Evolutionary conservation across 2,888 invertebrate species (phyloP).

Genomic region (Drosophila hawaiiensis): DNA sequence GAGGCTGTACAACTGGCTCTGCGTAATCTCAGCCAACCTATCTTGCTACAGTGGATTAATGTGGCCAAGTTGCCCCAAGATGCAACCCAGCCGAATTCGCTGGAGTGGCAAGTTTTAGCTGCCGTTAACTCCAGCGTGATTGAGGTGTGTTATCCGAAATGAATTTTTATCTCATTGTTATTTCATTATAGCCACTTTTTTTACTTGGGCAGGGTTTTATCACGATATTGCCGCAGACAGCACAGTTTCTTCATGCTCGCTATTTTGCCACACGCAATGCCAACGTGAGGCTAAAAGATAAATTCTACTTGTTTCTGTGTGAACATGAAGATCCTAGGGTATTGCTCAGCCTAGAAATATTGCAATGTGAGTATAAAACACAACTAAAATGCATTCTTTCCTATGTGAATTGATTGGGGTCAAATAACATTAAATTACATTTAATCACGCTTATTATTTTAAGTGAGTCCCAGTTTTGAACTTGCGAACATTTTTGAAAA

Average conservation of each 20-base stretch:
- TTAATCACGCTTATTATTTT: neutral
- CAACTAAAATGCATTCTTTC: neutral
- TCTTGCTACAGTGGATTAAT: slow-evolving; percentile 81
- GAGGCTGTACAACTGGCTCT: slow-evolving; percentile 69
- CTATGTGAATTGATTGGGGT: neutral
- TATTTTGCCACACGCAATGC: slow-evolving; percentile 83
- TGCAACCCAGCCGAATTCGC: slow-evolving; percentile 21
- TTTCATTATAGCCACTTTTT: neutral
- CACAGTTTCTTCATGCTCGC: slow-evolving; percentile 79
- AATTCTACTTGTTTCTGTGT: slow-evolving; percentile 82
- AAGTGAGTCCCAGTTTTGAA: neutral
- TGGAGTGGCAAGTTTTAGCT: slow-evolving; percentile 68
- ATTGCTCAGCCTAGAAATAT: slow-evolving; percentile 72
- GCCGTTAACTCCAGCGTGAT: slow-evolving; percentile 75
- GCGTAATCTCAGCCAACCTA: slow-evolving; percentile 53
- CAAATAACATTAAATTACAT: neutral
- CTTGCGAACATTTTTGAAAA: neutral
- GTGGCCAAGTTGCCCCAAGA: slow-evolving; percentile 58
- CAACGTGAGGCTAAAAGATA: slow-evolving; percentile 82
- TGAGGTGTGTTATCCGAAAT: slow-evolving; percentile 66
- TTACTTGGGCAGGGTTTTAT: slow-evolving; percentile 80
- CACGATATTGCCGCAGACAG: slow-evolving; percentile 76
- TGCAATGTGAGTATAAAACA: slow-evolving; percentile 80
- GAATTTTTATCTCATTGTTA: neutral
- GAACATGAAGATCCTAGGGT: slow-evolving; percentile 76